Evolutionary conservation across 2,888 invertebrate species (phyloP).

Genomic region (Pemphredon lugubris): DNA sequence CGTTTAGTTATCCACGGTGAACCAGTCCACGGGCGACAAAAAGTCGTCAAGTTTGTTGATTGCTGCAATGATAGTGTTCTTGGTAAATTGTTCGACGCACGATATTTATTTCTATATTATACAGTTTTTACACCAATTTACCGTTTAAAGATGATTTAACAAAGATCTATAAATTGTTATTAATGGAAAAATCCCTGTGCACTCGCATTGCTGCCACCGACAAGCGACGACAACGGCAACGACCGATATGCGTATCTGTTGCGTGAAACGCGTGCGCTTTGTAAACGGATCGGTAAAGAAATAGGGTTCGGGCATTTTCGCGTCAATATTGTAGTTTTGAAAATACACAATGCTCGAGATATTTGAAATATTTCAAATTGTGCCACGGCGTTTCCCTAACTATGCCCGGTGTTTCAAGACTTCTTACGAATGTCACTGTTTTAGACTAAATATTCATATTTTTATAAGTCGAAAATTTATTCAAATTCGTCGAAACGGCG

Average conservation of each 20-base stretch:
- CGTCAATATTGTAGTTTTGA: background rate
- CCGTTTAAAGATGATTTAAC: background rate
- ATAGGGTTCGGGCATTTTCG: background rate
- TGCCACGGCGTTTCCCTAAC: background rate
- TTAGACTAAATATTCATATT: background rate
- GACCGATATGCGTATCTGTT: slow-evolving; percentile 5
- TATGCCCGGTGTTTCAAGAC: background rate
- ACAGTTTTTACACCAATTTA: background rate
- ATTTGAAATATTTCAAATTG: background rate
- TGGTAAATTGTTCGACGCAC: no score
- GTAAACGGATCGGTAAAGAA: slow-evolving; percentile 1
- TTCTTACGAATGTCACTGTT: background rate
- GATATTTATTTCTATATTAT: background rate
- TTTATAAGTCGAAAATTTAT: background rate
- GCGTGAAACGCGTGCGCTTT: slow-evolving; percentile 10
- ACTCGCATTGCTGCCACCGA: no score
- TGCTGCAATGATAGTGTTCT: background rate
- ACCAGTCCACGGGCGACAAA: background rate
- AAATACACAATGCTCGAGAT: background rate
- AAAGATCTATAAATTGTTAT: background rate
- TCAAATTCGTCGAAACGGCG: background rate
- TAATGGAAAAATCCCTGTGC: slow-evolving; percentile 11
- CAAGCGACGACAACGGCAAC: no score
- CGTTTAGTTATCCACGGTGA: no score
- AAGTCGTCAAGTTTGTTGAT: background rate